Base-by-base conservation (phyloP, 2,888 invertebrate genomes). In the Stenodera caucasica region DNA sequence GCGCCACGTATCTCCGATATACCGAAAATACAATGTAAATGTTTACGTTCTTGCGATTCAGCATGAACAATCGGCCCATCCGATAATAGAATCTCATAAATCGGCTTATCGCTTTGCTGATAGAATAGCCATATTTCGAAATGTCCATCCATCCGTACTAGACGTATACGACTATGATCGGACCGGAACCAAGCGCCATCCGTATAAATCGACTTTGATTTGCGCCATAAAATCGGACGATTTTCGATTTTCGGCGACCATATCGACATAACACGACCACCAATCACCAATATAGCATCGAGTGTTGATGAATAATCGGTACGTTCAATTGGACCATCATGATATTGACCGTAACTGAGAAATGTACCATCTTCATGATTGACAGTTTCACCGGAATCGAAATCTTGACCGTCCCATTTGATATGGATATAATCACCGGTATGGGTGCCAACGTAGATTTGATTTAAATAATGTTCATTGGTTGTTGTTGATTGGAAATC, bases 91-190 rank as follows among this genome's bases (percentile, higher is more conserved):
- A 12, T 12, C 21, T 35, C 33, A 35, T 35, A 21, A 18, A 65
- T 40, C 0, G 73, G 71, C 65, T 86, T 84, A 68, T 92, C 88
- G 66, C 88, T 89, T 73, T 85, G 84, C 52, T 86, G 80, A 59
- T 90, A 78, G 58, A 94, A 80, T 80, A 93, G 90, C 94, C 94
- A 95, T 11, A 88, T 86, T 79, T 94, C 93, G 12, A 92, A 81
- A 60, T 84, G 85, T 2, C 94, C 94, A 80, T 93, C 91, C 23
- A 82, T 83, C 18, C 89, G 86, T 0, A 87, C 84, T 57, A 94
- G 78, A 73, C 88, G 90, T 60, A 94, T 81, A 37, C 29, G 30
- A 15, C 29, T 49, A 21, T 56, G 15, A 32, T 55, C 60, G 52
- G 55, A 49, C 1, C 23, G 11, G 53, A 37, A 52, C 49, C 45